Conservation (phyloP, 2,888 invertebrate species). For the Tetropium fuscum region DNA sequence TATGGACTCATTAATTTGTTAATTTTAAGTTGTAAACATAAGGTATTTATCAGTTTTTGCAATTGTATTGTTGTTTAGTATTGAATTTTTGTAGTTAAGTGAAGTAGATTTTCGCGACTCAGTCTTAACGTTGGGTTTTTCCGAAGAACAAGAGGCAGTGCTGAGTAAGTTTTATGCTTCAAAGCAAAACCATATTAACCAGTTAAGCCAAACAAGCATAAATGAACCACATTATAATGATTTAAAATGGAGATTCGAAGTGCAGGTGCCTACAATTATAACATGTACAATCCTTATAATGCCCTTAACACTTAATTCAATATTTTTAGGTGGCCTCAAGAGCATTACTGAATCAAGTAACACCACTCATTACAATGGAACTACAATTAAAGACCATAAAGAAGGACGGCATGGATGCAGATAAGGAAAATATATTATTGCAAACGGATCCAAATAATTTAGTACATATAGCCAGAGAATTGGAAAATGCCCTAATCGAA, state of each 20-base stretch:
- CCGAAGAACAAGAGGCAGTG: conserved; percentile 71
- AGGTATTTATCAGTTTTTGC: conserved; percentile 66
- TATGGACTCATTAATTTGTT: conserved; percentile 81
- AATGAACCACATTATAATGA: conserved; percentile 69
- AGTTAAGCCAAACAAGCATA: conserved; percentile 62
- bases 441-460: conserved; percentile 75
- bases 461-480: conserved; percentile 71
- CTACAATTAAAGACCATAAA: conserved; percentile 60
- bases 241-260: conserved; percentile 77
- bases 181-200: conserved; percentile 69
- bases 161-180: conserved; percentile 72
- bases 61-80: conserved; percentile 4
- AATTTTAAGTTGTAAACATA: conserved; percentile 77
- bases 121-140: conserved; percentile 70
- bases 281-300: not conserved
- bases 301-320: no score
- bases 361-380: conserved; percentile 72
- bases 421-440: conserved; percentile 64
- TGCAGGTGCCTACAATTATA: conserved; percentile 66
- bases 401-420: conserved; percentile 56
- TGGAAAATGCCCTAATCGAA: conserved; percentile 74
- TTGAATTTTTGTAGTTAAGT: conserved; percentile 62
- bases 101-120: conserved; percentile 67
- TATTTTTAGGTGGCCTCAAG: conserved; percentile 70
- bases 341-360: conserved; percentile 70